Evolutionary conservation across 1,140 invertebrate genomes (phyloP).

Genomic region (Linepithema humile): DNA sequence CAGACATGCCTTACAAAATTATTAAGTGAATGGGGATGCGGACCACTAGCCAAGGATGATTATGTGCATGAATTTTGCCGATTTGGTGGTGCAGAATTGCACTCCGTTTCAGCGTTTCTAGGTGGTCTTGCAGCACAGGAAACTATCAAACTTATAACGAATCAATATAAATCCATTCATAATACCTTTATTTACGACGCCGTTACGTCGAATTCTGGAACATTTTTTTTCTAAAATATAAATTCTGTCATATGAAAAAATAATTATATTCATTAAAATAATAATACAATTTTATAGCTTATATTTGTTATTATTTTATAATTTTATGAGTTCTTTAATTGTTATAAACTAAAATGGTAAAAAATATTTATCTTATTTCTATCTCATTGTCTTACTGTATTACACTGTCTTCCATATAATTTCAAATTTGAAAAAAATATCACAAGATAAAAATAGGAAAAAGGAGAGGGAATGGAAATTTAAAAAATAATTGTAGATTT

Average conservation of each 20-base stretch:
- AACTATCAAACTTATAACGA: conserved; percentile 98
- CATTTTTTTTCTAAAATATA: conserved; percentile 87
- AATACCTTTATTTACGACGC: conserved; percentile 99
- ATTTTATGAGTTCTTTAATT: conserved; percentile 6
- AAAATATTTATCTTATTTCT: neutral
- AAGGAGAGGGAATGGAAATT: neutral
- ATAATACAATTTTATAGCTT: conserved; percentile 54
- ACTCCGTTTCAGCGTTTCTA: conserved; percentile 97
- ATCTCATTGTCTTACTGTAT: neutral
- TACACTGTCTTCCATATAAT: neutral
- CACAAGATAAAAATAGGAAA: neutral
- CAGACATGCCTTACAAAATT: conserved; percentile 91
- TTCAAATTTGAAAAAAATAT: neutral
- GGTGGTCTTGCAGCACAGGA: conserved; percentile 97
- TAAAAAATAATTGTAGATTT: neutral
- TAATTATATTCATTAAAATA: conserved; percentile 41
- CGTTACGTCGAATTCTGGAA: conserved; percentile 93
- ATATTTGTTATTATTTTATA: too few relatives aligned
- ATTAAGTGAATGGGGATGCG: conserved; percentile 93
- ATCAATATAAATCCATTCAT: conserved; percentile 97
- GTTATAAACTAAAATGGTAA: neutral
- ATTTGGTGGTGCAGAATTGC: conserved; percentile 97
- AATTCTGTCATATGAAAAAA: conserved; percentile 1
- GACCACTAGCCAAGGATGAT: conserved; percentile 94
- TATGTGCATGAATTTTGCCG: conserved; percentile 97